These are phyloP conservation scores for Nymphalis c-album DNA, from an alignment of 2,888 invertebrate genomes.

Conservation along the genomic window DNA sequence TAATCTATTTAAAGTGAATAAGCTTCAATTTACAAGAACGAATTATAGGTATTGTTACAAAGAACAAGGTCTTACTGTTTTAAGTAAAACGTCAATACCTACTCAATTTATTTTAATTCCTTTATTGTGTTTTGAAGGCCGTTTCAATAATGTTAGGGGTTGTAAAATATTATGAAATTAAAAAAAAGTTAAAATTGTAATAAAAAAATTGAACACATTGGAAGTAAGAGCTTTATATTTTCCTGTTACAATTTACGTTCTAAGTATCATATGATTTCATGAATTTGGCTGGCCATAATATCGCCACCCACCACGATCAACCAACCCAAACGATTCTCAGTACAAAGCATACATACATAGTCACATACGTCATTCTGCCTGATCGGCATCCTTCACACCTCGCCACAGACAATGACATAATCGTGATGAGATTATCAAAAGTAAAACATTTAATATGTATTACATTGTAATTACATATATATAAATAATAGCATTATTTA, in stretches of 20 bases:
- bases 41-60: background rate
- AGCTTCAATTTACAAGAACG: conserved; percentile 6
- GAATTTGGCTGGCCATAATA: conserved; percentile 5
- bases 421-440: background rate
- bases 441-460: background rate
- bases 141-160: background rate
- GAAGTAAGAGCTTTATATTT: too few relatives aligned
- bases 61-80: conserved; percentile 7
- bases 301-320: conserved; percentile 22
- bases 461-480: background rate
- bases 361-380: conserved; percentile 15
- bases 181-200: background rate
- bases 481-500: background rate
- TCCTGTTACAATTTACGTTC: too few relatives aligned
- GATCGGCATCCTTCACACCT: conserved; percentile 23
- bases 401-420: background rate
- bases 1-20: background rate
- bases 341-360: conserved; percentile 10
- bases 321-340: conserved; percentile 16
- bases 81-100: background rate
- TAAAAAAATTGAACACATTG: background rate
- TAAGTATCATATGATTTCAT: too few relatives aligned
- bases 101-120: background rate
- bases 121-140: background rate
- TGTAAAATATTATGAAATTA: background rate